Conservation (phyloP, 2,888 invertebrate species). For the Sminthurides aquaticus region DNA sequence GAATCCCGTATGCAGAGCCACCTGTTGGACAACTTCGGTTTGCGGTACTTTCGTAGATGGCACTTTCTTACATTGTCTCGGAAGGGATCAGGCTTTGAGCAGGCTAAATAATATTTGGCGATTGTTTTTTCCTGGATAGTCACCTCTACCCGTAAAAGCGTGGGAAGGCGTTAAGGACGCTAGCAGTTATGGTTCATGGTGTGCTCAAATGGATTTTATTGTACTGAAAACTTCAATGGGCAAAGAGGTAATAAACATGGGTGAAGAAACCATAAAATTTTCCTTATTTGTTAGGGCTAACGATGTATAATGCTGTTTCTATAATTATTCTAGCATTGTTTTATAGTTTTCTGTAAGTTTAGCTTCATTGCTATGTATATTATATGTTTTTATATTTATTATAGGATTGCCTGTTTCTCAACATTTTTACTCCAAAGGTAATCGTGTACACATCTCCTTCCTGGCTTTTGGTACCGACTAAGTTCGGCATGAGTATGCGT, state of each 20-base stretch:
- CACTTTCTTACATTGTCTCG: not conserved
- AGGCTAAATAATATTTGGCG: not conserved
- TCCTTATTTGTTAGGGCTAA: too few species aligned
- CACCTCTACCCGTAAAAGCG: not conserved
- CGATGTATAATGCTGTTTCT: too few species aligned
- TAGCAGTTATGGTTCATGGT: not conserved
- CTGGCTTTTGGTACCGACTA: too few species aligned
- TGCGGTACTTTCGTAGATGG: not conserved
- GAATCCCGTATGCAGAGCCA: not conserved
- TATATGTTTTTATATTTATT: not conserved
- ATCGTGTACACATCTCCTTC: too few species aligned
- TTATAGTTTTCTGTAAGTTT: too few species aligned
- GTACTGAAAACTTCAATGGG: not conserved
- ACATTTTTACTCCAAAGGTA: slow-evolving; percentile 15
- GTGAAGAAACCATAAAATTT: too few species aligned
- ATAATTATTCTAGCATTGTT: too few species aligned
- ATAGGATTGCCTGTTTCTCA: slow-evolving; percentile 17
- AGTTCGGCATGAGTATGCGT: too few species aligned
- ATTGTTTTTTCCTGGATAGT: not conserved
- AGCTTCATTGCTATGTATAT: too few species aligned
- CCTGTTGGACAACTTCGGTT: not conserved
- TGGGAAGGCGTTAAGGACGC: not conserved
- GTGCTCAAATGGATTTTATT: not conserved
- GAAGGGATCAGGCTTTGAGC: not conserved
- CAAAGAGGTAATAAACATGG: too few species aligned